These are phyloP conservation scores for Lasioglossum vierecki DNA, from an alignment of 2,888 invertebrate species.

Conservation along the genomic window DNA sequence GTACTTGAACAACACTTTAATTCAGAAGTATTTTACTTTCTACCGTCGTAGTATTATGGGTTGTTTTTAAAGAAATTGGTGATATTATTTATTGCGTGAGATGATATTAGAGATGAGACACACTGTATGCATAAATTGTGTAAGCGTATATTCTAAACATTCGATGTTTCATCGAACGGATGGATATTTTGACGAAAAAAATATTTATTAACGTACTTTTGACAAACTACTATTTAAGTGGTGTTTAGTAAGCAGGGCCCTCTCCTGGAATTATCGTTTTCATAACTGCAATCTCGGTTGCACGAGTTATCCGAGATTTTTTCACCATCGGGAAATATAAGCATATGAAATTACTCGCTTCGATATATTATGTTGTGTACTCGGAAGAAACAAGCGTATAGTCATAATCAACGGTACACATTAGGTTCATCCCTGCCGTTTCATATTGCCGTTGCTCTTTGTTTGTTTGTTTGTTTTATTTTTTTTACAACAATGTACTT, in stretches of 20 bases:
- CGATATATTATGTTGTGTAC: conserved; percentile 25
- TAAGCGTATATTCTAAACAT: conserved; percentile 16
- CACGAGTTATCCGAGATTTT: conserved; percentile 2
- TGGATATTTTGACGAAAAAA: conserved; percentile 26
- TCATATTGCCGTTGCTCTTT: conserved; percentile 26
- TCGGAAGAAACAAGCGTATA: conserved; percentile 1
- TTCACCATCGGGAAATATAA: neutral
- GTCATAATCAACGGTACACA: conserved; percentile 7
- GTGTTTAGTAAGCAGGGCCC: neutral
- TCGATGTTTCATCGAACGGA: neutral
- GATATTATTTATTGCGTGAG: conserved; percentile 33
- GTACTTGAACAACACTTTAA: neutral
- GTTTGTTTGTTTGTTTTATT: neutral
- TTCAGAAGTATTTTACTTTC: conserved; percentile 18
- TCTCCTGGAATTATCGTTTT: conserved; percentile 11
- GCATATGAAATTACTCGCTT: conserved; percentile 27
- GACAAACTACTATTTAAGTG: conserved; percentile 6
- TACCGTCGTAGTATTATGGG: conserved; percentile 1
- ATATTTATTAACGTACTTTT: conserved; percentile 39
- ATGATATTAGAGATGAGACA: neutral
- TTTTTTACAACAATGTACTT: conserved; percentile 42
- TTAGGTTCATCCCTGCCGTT: conserved; percentile 37
- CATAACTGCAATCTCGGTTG: neutral
- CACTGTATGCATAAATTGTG: conserved; percentile 9
- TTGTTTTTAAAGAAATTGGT: conserved; percentile 22